Evolutionary conservation across 2,113 vertebrate species (phyloP).

Genomic region (Pipa parva): DNA sequence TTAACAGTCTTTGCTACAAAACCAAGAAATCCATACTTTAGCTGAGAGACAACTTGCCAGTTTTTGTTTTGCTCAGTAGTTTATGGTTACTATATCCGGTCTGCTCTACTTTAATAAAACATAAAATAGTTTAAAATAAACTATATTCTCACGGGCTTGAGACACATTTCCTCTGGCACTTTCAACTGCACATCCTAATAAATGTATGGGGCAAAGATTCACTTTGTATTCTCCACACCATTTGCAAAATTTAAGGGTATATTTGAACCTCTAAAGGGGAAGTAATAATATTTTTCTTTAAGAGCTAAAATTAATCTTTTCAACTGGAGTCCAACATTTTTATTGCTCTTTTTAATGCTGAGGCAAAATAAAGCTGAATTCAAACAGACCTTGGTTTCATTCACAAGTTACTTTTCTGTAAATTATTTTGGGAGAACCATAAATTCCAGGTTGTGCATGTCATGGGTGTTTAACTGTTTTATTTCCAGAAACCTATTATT

Average conservation of each 20-base stretch:
- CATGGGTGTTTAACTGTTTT: constrained; percentile 5
- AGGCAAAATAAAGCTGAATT: constrained; percentile 9
- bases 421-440: not conserved
- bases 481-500: not conserved
- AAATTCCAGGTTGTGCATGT: constrained; percentile 20
- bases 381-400: constrained; percentile 22
- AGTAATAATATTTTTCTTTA: constrained; percentile 32
- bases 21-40: constrained; percentile 56
- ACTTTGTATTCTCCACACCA: constrained; percentile 26
- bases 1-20: constrained; percentile 46
- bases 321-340: constrained; percentile 20
- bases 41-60: constrained; percentile 50
- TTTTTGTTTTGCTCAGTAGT: constrained; percentile 56
- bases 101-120: constrained; percentile 63
- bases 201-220: constrained; percentile 43
- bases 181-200: constrained; percentile 52
- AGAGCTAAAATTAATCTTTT: constrained; percentile 30
- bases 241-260: constrained; percentile 16
- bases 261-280: constrained; percentile 30
- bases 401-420: constrained; percentile 1
- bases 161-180: constrained; percentile 51
- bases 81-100: constrained; percentile 66
- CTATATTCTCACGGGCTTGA: constrained; percentile 55
- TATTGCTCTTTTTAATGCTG: constrained; percentile 16
- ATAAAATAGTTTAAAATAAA: constrained; percentile 66